Evolutionary conservation across 2,797 vertebrate species (phyloP).

Genomic region (Coluber constrictor): DNA sequence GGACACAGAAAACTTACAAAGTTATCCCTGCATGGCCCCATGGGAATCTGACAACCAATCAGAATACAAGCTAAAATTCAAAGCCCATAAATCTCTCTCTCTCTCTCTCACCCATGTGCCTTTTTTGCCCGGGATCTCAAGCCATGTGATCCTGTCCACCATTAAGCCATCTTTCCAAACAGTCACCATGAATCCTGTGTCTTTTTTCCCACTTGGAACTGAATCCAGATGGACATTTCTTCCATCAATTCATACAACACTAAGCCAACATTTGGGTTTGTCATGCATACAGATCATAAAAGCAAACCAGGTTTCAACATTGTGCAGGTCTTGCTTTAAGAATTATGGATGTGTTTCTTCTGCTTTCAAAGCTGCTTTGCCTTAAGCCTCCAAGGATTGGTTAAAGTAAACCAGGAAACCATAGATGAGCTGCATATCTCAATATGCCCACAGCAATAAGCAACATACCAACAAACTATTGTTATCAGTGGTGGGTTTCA

Average conservation of each 20-base stretch:
- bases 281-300: not conserved
- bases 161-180: no score
- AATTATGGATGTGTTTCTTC: not conserved
- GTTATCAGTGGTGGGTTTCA: not conserved
- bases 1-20: no score
- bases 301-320: not conserved
- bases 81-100: no score
- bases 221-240: no score
- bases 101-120: no score
- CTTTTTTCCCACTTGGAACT: no score
- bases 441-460: not conserved
- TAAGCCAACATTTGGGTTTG: not conserved
- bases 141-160: no score
- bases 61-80: no score
- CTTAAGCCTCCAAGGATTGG: not conserved
- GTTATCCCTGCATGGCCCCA: no score
- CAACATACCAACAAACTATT: not conserved
- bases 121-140: no score
- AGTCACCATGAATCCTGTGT: no score
- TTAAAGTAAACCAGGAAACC: not conserved
- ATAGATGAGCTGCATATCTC: not conserved
- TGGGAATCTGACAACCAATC: no score
- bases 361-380: not conserved
- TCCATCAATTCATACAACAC: not conserved
- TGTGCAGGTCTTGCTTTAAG: not conserved